Base-by-base conservation (phyloP, 2,797 vertebrate genomes). In the Darevskia nairensis region DNA sequence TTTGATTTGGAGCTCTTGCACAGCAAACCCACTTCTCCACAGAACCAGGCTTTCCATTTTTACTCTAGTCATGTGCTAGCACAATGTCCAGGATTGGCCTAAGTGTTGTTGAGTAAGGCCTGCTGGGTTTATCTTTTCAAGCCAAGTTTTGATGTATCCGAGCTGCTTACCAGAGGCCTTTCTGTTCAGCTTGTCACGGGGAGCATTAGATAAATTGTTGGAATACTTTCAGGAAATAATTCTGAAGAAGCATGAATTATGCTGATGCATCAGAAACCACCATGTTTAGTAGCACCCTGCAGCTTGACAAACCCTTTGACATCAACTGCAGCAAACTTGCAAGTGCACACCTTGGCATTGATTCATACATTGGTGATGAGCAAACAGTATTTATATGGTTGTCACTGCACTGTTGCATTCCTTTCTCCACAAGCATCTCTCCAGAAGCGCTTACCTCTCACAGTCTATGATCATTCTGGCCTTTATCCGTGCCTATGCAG, bases 211-310 rank as follows among this genome's bases (percentile, higher is more conserved):
- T 88, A 6, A 23, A 41, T 75, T 68, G 44, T 41, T 89, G 83
- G 69, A 89, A 50, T 81, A 64, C 27, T 75, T 81, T 81, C 88
- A 89, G 78, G 74, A 75, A 81, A 81, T 85, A 29, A 17, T 27
- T 80, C 71, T 55, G 61, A 85, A 89, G 61, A 81, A 76, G 83
- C 83, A 89, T 55, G 77, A 85, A 85, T 81, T 85, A 85, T 81
- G 83, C 88, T 85, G 78, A 89, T 68, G 41, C 61, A 81, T 85
- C 78, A 86, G 78, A 85, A 89, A 59, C 61, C 59, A 41, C 81
- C 83, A 81, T 75, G 61, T 84, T 88, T 72, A 71, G 35, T 39
- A 8, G 29, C 46, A 74, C 50, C 21, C 23, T 78, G 86, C 44
- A 88, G n/a, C 74, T 88, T 88, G 75, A 83, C 87, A 83, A 44